phyloP scores from a whole-genome alignment of 2,113 vertebrate species.

The Perognathus longimembris region DNA sequence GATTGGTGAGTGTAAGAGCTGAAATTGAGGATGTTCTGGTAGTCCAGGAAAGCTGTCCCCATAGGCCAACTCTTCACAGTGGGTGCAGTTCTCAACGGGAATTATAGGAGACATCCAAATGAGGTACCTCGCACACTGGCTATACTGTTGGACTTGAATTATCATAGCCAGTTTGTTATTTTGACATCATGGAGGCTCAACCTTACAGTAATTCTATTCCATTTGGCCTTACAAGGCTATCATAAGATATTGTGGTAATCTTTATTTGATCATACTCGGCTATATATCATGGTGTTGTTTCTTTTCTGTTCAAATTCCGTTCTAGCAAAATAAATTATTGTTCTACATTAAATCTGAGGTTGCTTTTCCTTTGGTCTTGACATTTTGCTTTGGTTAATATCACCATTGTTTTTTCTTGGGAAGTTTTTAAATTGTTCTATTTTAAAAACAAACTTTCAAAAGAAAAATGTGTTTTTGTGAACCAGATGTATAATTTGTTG shows the following conservation, averaged over 20 bases:
- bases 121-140: rapidly evolving
- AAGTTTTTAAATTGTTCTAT: conserved; percentile 48
- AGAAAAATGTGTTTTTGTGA: conserved; percentile 2
- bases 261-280: conserved; percentile 51
- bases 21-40: neutral
- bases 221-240: conserved; percentile 45
- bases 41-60: neutral
- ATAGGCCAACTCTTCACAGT: neutral
- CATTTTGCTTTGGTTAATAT: conserved; percentile 71
- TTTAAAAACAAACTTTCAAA: conserved; percentile 27
- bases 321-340: conserved; percentile 63
- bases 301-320: conserved; percentile 69
- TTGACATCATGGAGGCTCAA: conserved; percentile 9
- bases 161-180: conserved; percentile 26
- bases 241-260: conserved; percentile 65
- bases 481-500: neutral
- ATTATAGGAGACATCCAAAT: neutral
- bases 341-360: conserved; percentile 68
- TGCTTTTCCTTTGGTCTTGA: conserved; percentile 54
- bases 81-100: neutral
- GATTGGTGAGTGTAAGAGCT: neutral
- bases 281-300: conserved; percentile 62
- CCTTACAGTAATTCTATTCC: conserved; percentile 53
- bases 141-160: neutral
- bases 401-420: conserved; percentile 50